These are phyloP conservation scores for Meandrina meandrites DNA, from an alignment of 92 coral and sea anemone species.

Conservation along the genomic window DNA sequence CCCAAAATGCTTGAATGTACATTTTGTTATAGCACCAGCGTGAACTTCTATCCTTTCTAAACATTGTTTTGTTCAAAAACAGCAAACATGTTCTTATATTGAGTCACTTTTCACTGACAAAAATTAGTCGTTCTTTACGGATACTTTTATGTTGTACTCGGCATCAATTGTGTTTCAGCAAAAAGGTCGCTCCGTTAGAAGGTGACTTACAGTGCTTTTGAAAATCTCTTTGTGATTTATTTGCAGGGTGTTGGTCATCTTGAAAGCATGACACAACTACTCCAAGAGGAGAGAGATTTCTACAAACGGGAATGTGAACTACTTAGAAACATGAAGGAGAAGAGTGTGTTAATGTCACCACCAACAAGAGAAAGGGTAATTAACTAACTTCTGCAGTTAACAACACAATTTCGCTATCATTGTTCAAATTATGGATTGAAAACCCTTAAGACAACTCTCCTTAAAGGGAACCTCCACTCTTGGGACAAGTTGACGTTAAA, in stretches of 20 bases:
- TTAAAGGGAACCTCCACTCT: too few relatives aligned
- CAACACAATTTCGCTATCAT: not conserved
- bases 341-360: constrained; percentile 73
- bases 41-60: too few relatives aligned
- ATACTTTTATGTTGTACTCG: too few relatives aligned
- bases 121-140: too few relatives aligned
- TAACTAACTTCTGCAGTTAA: not conserved
- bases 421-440: not conserved
- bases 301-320: constrained; percentile 96
- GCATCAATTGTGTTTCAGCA: not conserved
- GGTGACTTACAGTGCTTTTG: not conserved
- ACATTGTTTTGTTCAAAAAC: too few relatives aligned
- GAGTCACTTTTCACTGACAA: too few relatives aligned
- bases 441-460: not conserved
- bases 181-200: not conserved
- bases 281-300: constrained; percentile 97
- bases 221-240: not conserved
- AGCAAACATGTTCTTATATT: too few relatives aligned
- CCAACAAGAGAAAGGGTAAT: constrained; percentile 85
- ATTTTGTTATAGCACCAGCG: too few relatives aligned
- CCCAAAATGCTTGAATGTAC: too few relatives aligned
- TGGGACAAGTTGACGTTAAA: too few relatives aligned
- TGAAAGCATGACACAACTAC: constrained; percentile 88
- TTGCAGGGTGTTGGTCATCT: constrained; percentile 76
- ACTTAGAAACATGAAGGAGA: constrained; percentile 77